Conservation (phyloP, 2,797 vertebrate genomes). For the Sandelia bainsii region DNA sequence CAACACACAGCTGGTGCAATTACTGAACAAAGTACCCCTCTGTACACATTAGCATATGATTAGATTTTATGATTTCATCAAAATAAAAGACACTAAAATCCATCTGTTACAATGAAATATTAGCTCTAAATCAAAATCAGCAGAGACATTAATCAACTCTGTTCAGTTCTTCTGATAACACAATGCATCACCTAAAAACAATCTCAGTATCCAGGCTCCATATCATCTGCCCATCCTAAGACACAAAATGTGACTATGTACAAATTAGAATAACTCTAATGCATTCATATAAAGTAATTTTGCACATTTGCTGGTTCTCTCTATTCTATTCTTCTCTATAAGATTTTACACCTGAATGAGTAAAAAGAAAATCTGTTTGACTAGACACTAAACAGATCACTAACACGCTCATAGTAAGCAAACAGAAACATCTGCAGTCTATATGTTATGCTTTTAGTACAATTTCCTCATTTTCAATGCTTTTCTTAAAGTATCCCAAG, state of each 20-base stretch:
- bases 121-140: neutral
- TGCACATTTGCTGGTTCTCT: too few species aligned
- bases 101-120: neutral
- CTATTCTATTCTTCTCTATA: too few species aligned
- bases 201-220: too few species aligned
- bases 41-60: constrained; percentile 7
- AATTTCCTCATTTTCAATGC: too few species aligned
- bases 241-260: neutral
- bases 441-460: too few species aligned
- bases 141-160: neutral
- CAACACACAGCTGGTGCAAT: neutral
- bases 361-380: neutral
- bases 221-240: neutral
- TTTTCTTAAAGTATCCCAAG: too few species aligned
- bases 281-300: neutral
- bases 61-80: neutral
- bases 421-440: too few species aligned
- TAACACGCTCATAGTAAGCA: too few species aligned
- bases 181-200: neutral
- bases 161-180: neutral
- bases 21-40: constrained; percentile 3
- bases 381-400: too few species aligned
- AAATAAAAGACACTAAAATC: neutral
- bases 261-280: neutral
- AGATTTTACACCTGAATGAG: neutral